A percentile compares a stretch with the other conserved stretches of the same genome.
phyloP scores from a whole-genome alignment of 2,888 invertebrate species.

The Ganaspis brasiliensis region DNA sequence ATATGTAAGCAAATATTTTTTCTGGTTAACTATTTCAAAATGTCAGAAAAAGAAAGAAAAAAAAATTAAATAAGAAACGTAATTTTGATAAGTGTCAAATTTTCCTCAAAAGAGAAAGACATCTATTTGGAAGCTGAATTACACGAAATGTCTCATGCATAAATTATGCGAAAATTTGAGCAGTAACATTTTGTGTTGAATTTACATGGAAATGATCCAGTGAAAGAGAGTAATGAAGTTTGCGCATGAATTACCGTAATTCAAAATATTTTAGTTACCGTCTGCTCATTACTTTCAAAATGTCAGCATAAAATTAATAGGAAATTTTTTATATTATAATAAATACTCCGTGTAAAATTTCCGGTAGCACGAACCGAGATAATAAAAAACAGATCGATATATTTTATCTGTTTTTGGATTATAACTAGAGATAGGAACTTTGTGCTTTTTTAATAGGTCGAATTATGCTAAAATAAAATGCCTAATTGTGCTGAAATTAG shows the following conservation, averaged over 20 bases:
- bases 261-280: background rate
- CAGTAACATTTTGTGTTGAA: constrained; percentile 21
- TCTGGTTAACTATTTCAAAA: background rate
- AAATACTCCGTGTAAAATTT: too few relatives aligned
- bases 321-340: too few relatives aligned
- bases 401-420: too few relatives aligned
- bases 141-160: background rate
- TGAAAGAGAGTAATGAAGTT: background rate
- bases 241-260: constrained; percentile 10
- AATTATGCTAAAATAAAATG: too few relatives aligned
- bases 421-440: too few relatives aligned
- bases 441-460: too few relatives aligned
- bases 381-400: too few relatives aligned
- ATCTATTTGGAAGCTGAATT: background rate
- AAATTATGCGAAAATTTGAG: constrained; percentile 14
- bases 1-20: too few relatives aligned
- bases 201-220: constrained; percentile 3
- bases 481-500: too few relatives aligned
- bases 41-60: background rate
- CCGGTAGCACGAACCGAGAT: too few relatives aligned
- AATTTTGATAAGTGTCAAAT: background rate
- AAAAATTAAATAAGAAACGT: background rate
- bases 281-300: background rate
- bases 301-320: background rate
- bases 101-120: background rate